Conservation (phyloP, 2,888 invertebrate genomes). For the Isotomurus palustris region DNA sequence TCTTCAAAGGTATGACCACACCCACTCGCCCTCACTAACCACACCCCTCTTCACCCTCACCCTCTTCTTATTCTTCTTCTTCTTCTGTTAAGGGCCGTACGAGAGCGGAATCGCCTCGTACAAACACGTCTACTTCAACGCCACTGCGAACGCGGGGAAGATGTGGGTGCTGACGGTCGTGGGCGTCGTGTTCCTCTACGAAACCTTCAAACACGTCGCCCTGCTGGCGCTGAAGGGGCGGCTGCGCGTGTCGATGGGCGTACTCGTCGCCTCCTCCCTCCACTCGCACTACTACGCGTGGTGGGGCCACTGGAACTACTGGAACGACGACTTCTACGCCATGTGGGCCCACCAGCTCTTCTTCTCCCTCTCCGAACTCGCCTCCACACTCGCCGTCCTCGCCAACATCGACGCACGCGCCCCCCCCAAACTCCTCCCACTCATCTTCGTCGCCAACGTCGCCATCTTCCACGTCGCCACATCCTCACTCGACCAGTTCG, state of each 20-base stretch:
- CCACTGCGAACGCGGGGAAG: conserved; percentile 60
- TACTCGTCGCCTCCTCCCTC: conserved; percentile 59
- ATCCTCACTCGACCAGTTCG: neutral
- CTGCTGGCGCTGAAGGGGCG: conserved; percentile 55
- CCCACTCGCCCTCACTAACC: neutral
- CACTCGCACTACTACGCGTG: conserved; percentile 66
- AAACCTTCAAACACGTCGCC: conserved; percentile 58
- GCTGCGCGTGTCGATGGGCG: conserved; percentile 58
- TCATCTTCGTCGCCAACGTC: neutral
- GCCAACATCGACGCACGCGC: neutral
- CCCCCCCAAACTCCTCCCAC: neutral
- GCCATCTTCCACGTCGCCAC: neutral
- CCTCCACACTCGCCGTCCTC: neutral
- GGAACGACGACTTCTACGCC: conserved; percentile 60
- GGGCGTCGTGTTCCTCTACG: conserved; percentile 59
- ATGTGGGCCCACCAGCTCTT: conserved; percentile 62
- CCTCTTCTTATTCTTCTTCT: neutral
- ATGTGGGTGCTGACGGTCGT: conserved; percentile 61
- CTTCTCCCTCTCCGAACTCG: conserved; percentile 4
- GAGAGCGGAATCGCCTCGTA: conserved; percentile 63
- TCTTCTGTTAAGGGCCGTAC: conserved; percentile 57
- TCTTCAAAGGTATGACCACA: conserved; percentile 13
- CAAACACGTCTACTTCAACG: conserved; percentile 67
- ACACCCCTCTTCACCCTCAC: neutral
- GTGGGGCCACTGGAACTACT: conserved; percentile 65